Conservation (phyloP, 2,797 vertebrate genomes). For the Pangasius djambal region DNA sequence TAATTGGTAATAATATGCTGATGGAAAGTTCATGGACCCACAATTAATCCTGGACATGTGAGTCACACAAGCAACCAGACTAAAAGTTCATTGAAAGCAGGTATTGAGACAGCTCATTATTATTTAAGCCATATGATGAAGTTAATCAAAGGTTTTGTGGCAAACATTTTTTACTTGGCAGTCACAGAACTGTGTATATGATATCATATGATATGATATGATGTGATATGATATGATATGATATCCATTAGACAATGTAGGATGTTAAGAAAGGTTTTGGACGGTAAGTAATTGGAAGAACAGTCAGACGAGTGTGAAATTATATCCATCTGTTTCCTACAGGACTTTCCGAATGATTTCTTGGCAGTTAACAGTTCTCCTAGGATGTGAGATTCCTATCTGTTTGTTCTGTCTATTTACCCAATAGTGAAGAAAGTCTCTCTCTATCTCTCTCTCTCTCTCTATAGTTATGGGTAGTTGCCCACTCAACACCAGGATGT, state of each 20-base stretch:
- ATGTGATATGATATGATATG: background rate
- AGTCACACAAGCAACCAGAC: background rate
- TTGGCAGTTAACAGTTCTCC: slow-evolving; percentile 57
- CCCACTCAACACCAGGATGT: slow-evolving; percentile 61
- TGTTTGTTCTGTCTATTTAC: slow-evolving; percentile 64
- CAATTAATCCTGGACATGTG: background rate
- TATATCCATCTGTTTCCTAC: background rate
- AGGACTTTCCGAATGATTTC: background rate
- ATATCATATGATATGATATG: background rate
- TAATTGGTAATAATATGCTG: background rate
- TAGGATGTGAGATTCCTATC: slow-evolving; percentile 55
- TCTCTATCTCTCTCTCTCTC: slow-evolving; percentile 23
- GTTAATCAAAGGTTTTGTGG: background rate
- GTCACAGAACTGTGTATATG: background rate
- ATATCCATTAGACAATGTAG: background rate
- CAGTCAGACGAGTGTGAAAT: background rate
- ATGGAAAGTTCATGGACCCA: slow-evolving; percentile 8
- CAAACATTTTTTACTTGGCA: background rate
- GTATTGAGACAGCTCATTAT: background rate
- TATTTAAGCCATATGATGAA: background rate
- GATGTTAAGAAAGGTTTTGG: no score
- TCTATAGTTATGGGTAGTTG: slow-evolving; percentile 59
- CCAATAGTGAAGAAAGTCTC: slow-evolving; percentile 42
- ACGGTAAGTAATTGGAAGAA: background rate
- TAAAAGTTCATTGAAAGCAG: background rate